Percentiles rank a stretch among this genome's conserved stretches.
phyloP scores from a whole-genome alignment of 1,140 invertebrate species.

The Akabosia matsudoensis region DNA sequence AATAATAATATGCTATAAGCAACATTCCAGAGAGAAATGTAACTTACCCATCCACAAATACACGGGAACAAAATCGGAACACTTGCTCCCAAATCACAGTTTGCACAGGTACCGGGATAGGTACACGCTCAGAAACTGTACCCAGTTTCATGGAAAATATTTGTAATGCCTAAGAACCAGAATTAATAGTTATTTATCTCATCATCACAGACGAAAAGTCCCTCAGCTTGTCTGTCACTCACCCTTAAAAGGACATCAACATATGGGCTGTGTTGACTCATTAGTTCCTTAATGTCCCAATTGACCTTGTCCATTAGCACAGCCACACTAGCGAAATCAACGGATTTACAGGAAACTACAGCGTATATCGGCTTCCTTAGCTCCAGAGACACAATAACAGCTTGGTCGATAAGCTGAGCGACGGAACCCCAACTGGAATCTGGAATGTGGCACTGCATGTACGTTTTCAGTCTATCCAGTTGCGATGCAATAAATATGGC shows the following conservation, averaged over 20 bases:
- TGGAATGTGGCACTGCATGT: slow-evolving; percentile 52
- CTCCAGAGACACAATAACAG: slow-evolving; percentile 57
- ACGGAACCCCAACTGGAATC: slow-evolving; percentile 40
- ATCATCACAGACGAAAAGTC: not conserved
- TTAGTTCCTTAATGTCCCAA: slow-evolving; percentile 94
- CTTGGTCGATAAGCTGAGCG: slow-evolving; percentile 45
- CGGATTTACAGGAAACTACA: slow-evolving; percentile 78
- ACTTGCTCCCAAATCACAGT: slow-evolving; percentile 77
- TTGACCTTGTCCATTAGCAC: slow-evolving; percentile 84
- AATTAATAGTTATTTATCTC: not conserved
- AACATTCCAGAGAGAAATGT: too few relatives aligned
- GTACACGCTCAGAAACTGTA: slow-evolving; percentile 64
- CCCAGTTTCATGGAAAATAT: slow-evolving; percentile 72
- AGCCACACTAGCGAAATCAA: slow-evolving; percentile 76
- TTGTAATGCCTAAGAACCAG: slow-evolving; percentile 66
- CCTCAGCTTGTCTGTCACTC: slow-evolving; percentile 40
- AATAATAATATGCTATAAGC: not conserved
- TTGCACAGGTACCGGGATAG: slow-evolving; percentile 67
- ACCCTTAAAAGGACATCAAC: slow-evolving; percentile 67
- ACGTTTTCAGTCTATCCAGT: slow-evolving; percentile 56
- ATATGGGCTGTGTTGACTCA: slow-evolving; percentile 90
- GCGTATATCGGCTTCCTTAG: slow-evolving; percentile 55
- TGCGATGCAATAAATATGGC: slow-evolving; percentile 59
- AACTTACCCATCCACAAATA: slow-evolving; percentile 88
- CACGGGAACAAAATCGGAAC: slow-evolving; percentile 74